Evolutionary conservation across 2,113 vertebrate genomes (phyloP), one percentile per base, ranked within the genome.

Genomic region (Lampris incognitus): DNA sequence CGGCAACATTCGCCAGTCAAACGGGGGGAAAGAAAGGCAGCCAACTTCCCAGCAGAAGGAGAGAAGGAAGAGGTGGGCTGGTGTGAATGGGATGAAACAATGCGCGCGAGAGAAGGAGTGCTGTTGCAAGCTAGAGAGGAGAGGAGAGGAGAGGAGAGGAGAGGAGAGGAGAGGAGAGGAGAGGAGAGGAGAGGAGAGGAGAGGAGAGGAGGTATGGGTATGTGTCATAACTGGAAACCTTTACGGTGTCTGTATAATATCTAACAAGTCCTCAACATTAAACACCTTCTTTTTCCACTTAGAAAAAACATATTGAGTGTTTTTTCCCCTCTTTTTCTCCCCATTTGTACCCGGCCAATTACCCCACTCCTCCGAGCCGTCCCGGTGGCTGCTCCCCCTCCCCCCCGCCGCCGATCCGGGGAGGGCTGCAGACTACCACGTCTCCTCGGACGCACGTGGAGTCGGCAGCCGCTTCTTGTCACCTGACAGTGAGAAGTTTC

Each of bases 41-140:
- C 57, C n/a, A 3, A 61, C 59, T 39, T 61, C 39, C 40, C 7
- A 88, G 82, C 87, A 89, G 86, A 82, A 86, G 87, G 85, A 88
- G 85, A 90, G 78, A 87, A 85, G 87, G 73, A 89, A 90, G 88
- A 78, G 77, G 89, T 89, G 89, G 91, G 87, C 69, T 79, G 85
- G 91, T 89, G 91, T 87, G 89, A 91, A 90, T 88, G 72, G 87
- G 87, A 91, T 91, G 86, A 90, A 90, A 91, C 89, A 91, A 89
- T 88, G 85, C 82, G 88, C 87, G 85, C 88, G 89, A 90, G 85
- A 88, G 89, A 88, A 79, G 76, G 74, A 69, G 85, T 63, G 82
- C 86, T 83, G 82, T 81, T 81, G 81, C 76, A 64, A 76, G 87
- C 80, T 69, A 81, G 87, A 73, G 74, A 86, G 83, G 86, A 84